Evolutionary conservation across 2,797 vertebrate genomes (phyloP).

Genomic region (Vespertilio murinus): DNA sequence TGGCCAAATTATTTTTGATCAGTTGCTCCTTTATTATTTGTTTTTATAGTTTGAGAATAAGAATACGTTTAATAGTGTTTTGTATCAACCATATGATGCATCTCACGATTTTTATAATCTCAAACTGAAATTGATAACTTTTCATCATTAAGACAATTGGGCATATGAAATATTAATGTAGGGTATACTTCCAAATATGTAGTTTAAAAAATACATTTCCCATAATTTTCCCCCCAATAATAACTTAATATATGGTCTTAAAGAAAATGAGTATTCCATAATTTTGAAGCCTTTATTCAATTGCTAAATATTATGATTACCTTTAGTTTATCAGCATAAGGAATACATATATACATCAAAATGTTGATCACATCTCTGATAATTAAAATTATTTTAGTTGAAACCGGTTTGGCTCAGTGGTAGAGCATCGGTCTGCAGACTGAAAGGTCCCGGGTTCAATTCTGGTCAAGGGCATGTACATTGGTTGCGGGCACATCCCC

Average conservation of each 20-base stretch:
- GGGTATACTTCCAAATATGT: not conserved
- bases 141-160: conserved; percentile 33
- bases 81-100: conserved; percentile 57
- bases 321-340: not conserved
- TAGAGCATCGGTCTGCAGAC: too few relatives aligned
- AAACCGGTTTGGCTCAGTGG: too few relatives aligned
- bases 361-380: not conserved
- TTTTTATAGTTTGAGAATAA: conserved; percentile 70
- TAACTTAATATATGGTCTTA: not conserved
- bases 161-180: not conserved
- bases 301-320: not conserved
- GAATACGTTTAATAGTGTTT: conserved; percentile 67
- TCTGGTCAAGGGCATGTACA: too few relatives aligned
- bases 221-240: conserved; percentile 10
- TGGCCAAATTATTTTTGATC: conserved; percentile 78
- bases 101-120: conserved; percentile 73
- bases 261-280: conserved; percentile 19
- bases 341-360: not conserved
- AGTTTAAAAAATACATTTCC: not conserved
- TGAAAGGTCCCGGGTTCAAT: too few relatives aligned
- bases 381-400: not conserved
- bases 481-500: too few relatives aligned
- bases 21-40: conserved; percentile 75
- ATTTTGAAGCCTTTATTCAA: not conserved
- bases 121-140: conserved; percentile 30